These are phyloP conservation scores for Montipora foliosa DNA, from an alignment of 64 coral and sea anemone genomes.

Conservation along the genomic window DNA sequence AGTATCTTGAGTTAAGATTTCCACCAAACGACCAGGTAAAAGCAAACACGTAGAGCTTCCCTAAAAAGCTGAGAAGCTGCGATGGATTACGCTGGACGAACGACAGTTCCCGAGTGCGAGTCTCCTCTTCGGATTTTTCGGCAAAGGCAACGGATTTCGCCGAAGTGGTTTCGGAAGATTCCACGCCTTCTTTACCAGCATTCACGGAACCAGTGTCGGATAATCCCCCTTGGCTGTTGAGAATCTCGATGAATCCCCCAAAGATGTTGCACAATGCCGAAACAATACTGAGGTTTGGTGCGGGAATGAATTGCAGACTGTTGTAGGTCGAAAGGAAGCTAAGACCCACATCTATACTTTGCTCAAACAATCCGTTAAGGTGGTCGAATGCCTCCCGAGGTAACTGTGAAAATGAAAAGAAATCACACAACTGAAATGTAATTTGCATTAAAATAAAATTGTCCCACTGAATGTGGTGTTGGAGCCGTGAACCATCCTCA, in stretches of 20 bases:
- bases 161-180: slow-evolving; percentile 27
- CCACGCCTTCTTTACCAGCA: background rate
- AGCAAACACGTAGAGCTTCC: slow-evolving; percentile 91
- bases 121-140: slow-evolving; percentile 48
- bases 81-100: slow-evolving; percentile 76
- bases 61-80: slow-evolving; percentile 73
- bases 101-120: slow-evolving; percentile 31
- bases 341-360: slow-evolving; percentile 75
- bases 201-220: background rate
- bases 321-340: slow-evolving; percentile 58
- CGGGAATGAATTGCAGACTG: slow-evolving; percentile 55
- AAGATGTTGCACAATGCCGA: slow-evolving; percentile 84
- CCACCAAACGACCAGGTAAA: slow-evolving; percentile 97
- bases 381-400: slow-evolving; percentile 55
- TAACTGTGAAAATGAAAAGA: slow-evolving; percentile 20
- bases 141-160: slow-evolving; percentile 74
- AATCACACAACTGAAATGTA: background rate
- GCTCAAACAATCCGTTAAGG: slow-evolving; percentile 70
- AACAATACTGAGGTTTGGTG: slow-evolving; percentile 76
- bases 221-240: slow-evolving; percentile 71
- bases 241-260: slow-evolving; percentile 73
- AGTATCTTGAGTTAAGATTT: slow-evolving; percentile 48
- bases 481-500: no score
- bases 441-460: no score
- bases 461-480: no score